A percentile compares a stretch with the other conserved stretches of the same genome.
phyloP scores from a whole-genome alignment of 2,797 vertebrate genomes.

The Chloroceryle amazona region DNA sequence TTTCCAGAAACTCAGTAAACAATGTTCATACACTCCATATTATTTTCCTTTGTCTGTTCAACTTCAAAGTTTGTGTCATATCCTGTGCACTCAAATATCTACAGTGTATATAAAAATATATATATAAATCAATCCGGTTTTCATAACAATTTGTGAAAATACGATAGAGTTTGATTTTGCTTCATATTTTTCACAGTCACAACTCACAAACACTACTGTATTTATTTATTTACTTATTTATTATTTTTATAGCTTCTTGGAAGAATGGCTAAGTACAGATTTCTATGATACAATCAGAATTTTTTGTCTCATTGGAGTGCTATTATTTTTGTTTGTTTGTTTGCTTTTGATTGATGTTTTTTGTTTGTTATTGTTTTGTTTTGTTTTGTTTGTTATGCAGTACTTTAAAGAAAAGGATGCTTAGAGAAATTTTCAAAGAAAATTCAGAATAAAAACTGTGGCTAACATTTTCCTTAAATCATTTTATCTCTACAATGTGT shows the following conservation, averaged over 20 bases:
- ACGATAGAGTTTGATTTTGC: accelerated
- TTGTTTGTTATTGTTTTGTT: not conserved
- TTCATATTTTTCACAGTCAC: not conserved
- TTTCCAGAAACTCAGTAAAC: not conserved
- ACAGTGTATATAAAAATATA: not conserved
- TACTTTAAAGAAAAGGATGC: not conserved
- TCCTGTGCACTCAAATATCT: not conserved
- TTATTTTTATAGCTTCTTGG: not conserved
- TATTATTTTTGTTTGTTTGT: not conserved
- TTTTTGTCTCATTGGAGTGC: not conserved
- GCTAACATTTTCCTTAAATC: not conserved
- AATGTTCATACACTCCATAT: not conserved
- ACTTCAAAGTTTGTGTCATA: not conserved
- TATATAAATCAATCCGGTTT: not conserved
- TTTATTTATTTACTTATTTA: too few species aligned
- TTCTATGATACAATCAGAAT: not conserved
- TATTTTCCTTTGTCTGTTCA: not conserved
- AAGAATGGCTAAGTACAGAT: not conserved
- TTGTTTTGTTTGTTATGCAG: not conserved
- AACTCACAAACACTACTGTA: not conserved
- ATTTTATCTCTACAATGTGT: not conserved
- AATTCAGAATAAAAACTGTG: not conserved
- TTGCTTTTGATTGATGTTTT: too few species aligned
- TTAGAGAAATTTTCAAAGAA: not conserved
- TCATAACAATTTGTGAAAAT: not conserved